A percentile compares a stretch with the other conserved stretches of the same genome.
Conservation (phyloP, 2,797 vertebrate species). For the Streptopelia turtur region DNA sequence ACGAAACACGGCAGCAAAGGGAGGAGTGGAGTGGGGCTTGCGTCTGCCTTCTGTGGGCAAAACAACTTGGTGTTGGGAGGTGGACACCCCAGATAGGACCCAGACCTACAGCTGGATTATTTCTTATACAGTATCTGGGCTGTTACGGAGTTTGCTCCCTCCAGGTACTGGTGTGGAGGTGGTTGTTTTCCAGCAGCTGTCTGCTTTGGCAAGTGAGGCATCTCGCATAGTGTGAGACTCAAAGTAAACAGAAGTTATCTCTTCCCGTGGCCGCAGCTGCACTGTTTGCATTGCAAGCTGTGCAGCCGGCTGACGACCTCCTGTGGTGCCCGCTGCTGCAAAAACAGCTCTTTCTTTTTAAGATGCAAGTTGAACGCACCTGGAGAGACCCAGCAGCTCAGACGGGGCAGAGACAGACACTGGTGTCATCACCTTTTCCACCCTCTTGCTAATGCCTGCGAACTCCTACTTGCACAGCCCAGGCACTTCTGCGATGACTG, state of each 20-base stretch:
- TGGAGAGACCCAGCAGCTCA: neutral
- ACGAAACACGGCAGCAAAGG: rapidly evolving
- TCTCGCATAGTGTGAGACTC: neutral
- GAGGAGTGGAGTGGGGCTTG: too few relatives aligned
- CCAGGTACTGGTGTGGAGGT: rapidly evolving
- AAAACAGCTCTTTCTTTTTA: neutral
- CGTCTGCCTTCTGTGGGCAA: rapidly evolving
- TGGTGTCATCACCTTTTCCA: neutral
- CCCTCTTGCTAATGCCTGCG: neutral
- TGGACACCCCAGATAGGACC: neutral
- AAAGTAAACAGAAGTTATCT: neutral
- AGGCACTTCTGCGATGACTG: rapidly evolving
- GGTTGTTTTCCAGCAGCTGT: neutral
- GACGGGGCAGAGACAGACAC: neutral
- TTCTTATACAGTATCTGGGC: neutral
- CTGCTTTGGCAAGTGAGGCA: neutral
- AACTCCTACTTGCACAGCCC: rapidly evolving
- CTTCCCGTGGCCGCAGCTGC: rapidly evolving
- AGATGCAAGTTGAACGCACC: neutral
- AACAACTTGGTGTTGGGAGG: neutral
- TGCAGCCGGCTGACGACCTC: rapidly evolving
- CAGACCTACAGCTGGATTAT: rapidly evolving
- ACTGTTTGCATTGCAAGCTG: neutral
- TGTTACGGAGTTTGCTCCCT: neutral
- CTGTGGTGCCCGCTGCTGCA: neutral